Evolutionary conservation across 2,113 vertebrate species (phyloP).

Genomic region (Tor tambroides): DNA sequence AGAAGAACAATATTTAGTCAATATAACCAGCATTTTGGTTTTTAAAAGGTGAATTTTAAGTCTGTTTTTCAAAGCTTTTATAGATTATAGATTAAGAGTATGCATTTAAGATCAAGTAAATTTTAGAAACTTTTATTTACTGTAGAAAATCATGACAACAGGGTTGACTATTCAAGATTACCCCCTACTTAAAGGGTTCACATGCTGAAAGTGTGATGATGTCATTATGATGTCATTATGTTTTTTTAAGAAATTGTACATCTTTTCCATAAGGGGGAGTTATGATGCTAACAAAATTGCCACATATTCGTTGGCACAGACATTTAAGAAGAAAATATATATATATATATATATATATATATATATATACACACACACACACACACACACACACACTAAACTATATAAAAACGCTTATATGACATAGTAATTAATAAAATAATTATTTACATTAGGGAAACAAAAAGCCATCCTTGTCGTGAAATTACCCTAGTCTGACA

Average conservation of each 20-base stretch:
- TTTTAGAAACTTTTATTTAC: neutral
- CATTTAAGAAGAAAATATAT: too few species aligned
- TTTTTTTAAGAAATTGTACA: neutral
- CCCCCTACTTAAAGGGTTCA: neutral
- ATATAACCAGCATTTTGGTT: neutral
- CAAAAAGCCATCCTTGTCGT: neutral
- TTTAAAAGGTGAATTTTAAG: neutral
- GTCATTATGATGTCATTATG: constrained; percentile 3
- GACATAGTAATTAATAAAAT: neutral
- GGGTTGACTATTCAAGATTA: neutral
- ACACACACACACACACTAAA: too few species aligned
- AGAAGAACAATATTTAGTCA: neutral
- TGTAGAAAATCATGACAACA: neutral
- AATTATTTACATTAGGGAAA: neutral
- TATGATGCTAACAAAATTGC: neutral
- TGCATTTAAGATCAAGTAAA: neutral
- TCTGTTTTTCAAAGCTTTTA: neutral
- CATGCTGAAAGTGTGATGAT: neutral
- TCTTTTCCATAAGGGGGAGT: neutral
- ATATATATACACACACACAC: too few species aligned
- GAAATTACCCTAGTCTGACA: neutral
- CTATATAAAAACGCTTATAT: too few species aligned
- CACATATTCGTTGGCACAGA: too few species aligned
- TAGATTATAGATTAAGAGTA: neutral
- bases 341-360: too few species aligned